These are phyloP conservation scores for Argyresthia goedartella DNA, from an alignment of 2,888 invertebrate species.

Conservation along the genomic window DNA sequence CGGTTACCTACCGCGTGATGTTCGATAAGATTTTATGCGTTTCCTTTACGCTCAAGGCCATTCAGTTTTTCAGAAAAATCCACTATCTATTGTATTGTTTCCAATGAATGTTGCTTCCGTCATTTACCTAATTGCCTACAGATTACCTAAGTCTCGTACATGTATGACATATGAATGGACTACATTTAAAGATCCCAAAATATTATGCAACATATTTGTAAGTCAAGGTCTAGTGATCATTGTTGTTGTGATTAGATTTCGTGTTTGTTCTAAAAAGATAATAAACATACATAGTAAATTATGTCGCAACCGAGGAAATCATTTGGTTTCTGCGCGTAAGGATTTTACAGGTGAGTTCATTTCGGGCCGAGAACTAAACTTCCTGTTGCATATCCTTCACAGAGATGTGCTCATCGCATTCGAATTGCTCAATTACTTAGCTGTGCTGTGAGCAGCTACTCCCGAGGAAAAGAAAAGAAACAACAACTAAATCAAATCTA, in stretches of 20 bases:
- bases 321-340: background rate
- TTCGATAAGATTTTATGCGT: slow-evolving; percentile 1
- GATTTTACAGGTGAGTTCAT: slow-evolving; percentile 4
- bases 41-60: background rate
- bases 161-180: no score
- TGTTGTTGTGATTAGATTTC: no score
- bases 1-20: background rate
- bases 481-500: background rate
- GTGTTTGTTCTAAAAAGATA: no score
- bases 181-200: no score
- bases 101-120: no score
- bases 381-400: slow-evolving; percentile 50
- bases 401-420: slow-evolving; percentile 44
- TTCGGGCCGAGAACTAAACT: slow-evolving; percentile 23
- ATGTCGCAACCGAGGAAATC: no score
- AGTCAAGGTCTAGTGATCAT: no score
- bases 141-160: no score
- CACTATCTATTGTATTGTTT: slow-evolving; percentile 1
- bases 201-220: background rate
- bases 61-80: background rate
- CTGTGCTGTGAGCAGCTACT: slow-evolving; percentile 35
- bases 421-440: slow-evolving; percentile 53
- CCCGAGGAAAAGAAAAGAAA: background rate
- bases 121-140: no score
- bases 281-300: no score